These are phyloP conservation scores for Tribolium castaneum DNA, from an alignment of 1,140 invertebrate genomes.

Conservation along the genomic window DNA sequence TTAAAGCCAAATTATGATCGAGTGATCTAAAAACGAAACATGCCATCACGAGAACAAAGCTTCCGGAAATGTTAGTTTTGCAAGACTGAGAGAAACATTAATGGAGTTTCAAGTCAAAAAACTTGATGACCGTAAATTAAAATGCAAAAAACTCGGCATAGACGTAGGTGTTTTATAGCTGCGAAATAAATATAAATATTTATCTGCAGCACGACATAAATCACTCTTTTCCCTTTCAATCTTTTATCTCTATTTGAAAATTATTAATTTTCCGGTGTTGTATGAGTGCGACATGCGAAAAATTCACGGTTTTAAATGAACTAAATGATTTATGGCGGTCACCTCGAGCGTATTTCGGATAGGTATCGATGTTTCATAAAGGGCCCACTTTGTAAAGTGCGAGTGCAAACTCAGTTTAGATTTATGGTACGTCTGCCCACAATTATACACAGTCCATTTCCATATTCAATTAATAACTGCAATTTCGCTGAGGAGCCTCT, in stretches of 20 bases:
- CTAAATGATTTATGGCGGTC: neutral
- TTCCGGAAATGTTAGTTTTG: too few species aligned
- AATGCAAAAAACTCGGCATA: neutral
- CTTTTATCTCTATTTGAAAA: neutral
- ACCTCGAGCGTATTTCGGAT: neutral
- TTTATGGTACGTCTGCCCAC: neutral
- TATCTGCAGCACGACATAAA: neutral
- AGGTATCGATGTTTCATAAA: conserved; percentile 3
- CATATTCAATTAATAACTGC: neutral
- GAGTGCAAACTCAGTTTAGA: neutral
- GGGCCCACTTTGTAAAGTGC: neutral
- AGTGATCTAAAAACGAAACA: too few species aligned
- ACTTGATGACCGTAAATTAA: too few species aligned
- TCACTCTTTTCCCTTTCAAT: neutral
- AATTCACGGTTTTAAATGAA: neutral
- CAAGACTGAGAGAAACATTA: too few species aligned
- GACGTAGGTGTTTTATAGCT: neutral
- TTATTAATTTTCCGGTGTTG: neutral
- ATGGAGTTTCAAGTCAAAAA: neutral
- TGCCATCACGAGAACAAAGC: too few species aligned
- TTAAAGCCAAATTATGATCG: too few species aligned
- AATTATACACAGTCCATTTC: neutral
- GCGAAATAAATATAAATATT: neutral
- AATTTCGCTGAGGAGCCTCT: neutral
- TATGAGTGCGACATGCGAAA: neutral